Percentiles rank a stretch among this genome's conserved stretches.
phyloP scores from a whole-genome alignment of 1,140 invertebrate species.

The Homalodisca vitripennis region DNA sequence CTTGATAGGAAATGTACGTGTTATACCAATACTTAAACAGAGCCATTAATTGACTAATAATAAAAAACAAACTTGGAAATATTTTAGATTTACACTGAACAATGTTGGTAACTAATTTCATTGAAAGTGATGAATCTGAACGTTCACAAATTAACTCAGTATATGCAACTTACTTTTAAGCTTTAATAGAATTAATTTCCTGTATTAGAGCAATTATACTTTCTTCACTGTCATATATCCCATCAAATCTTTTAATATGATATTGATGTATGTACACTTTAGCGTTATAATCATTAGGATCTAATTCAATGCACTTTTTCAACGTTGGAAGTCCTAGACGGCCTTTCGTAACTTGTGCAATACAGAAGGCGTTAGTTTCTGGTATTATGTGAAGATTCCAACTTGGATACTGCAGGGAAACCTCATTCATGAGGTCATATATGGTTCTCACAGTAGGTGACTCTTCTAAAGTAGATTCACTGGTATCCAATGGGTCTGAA shows the following conservation, averaged over 20 bases:
- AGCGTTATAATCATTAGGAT: conserved; percentile 32
- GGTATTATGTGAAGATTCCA: conserved; percentile 38
- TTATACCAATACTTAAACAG: too few relatives aligned
- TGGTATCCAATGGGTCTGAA: not conserved
- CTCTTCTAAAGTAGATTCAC: not conserved
- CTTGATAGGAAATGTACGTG: too few relatives aligned
- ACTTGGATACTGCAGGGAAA: conserved; percentile 31
- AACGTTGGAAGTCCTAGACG: conserved; percentile 32
- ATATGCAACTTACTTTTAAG: too few relatives aligned
- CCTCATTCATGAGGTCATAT: conserved; percentile 34
- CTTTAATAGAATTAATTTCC: conserved; percentile 33
- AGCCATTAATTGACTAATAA: too few relatives aligned
- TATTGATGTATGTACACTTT: conserved; percentile 38
- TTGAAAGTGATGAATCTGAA: too few relatives aligned
- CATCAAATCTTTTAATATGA: conserved; percentile 36
- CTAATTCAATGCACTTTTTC: conserved; percentile 38
- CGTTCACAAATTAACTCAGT: not conserved
- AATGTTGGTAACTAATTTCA: too few relatives aligned
- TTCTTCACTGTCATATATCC: conserved; percentile 35
- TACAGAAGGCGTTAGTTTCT: conserved; percentile 34
- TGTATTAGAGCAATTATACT: conserved; percentile 32
- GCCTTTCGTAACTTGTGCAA: conserved; percentile 35
- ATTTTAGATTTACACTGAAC: too few relatives aligned
- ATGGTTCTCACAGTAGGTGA: conserved; percentile 32
- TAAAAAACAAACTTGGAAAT: too few relatives aligned